These are phyloP conservation scores for Tetanocera ferruginea DNA, from an alignment of 2,888 invertebrate species.

Conservation along the genomic window DNA sequence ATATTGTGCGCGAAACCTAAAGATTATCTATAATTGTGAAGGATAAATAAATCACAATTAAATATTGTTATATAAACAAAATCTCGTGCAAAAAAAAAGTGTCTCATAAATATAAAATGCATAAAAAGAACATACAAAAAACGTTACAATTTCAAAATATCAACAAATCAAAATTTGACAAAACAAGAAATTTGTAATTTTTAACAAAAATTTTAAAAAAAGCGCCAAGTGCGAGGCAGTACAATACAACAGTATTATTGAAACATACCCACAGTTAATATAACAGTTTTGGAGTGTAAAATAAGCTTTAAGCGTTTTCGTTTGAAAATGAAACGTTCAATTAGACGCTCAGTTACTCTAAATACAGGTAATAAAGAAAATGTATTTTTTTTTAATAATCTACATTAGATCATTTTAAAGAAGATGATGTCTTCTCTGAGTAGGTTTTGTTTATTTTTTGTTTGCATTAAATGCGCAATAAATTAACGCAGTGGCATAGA, in stretches of 20 bases:
- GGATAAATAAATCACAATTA: not conserved
- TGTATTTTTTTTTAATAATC: not conserved
- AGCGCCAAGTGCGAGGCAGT: not conserved
- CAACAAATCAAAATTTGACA: not conserved
- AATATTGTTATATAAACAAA: not conserved
- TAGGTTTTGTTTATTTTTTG: not conserved
- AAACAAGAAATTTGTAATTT: not conserved
- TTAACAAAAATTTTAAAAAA: not conserved
- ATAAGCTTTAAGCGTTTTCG: not conserved
- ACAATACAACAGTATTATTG: not conserved
- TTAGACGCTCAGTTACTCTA: constrained; percentile 48
- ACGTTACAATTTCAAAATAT: not conserved
- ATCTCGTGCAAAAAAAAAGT: not conserved
- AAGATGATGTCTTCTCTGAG: not conserved
- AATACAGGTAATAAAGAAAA: constrained; percentile 49
- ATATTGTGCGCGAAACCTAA: not conserved
- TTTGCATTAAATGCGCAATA: constrained; percentile 12
- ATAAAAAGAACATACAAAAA: not conserved
- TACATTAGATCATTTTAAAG: not conserved
- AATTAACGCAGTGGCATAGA: constrained; percentile 2
- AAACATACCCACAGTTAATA: not conserved
- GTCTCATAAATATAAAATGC: not conserved
- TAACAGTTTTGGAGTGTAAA: not conserved
- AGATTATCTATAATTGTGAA: not conserved
- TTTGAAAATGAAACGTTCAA: constrained; percentile 41